Evolutionary conservation across 2,888 invertebrate species (phyloP).

Genomic region (Archips xylosteana): DNA sequence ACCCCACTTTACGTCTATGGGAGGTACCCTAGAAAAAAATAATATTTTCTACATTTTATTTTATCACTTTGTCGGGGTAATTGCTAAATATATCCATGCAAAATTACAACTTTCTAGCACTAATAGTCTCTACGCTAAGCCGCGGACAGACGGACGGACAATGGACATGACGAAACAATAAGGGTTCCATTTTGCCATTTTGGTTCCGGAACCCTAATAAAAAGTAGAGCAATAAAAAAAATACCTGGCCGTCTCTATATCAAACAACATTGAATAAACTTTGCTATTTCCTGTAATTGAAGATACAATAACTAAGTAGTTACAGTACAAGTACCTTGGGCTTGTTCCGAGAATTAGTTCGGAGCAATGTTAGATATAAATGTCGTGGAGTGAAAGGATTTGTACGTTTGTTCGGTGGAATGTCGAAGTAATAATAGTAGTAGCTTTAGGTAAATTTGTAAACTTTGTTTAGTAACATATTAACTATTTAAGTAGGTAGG

Average conservation of each 20-base stretch:
- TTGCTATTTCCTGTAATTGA: conserved; percentile 38
- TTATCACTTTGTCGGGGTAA: no score
- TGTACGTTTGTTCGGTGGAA: conserved; percentile 53
- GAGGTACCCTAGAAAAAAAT: no score
- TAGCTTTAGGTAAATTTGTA: not conserved
- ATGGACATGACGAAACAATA: no score
- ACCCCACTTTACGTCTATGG: no score
- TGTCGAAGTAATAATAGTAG: conserved; percentile 54
- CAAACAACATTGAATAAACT: conserved; percentile 8
- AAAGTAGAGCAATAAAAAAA: no score
- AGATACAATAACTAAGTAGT: conserved; percentile 27
- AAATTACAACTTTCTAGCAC: no score
- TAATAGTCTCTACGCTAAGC: no score
- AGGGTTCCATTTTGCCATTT: no score
- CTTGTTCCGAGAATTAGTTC: conserved; percentile 63
- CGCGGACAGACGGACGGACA: no score
- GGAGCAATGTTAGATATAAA: conserved; percentile 53
- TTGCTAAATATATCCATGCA: no score
- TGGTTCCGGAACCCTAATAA: no score
- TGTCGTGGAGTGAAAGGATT: conserved; percentile 72
- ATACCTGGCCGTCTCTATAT: not conserved
- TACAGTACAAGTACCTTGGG: conserved; percentile 23
- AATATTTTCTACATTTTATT: no score
- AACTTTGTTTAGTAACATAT: not conserved
- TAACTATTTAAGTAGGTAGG: not conserved